Evolutionary conservation across 2,888 invertebrate species (phyloP).

Genomic region (Tineola bisselliella): DNA sequence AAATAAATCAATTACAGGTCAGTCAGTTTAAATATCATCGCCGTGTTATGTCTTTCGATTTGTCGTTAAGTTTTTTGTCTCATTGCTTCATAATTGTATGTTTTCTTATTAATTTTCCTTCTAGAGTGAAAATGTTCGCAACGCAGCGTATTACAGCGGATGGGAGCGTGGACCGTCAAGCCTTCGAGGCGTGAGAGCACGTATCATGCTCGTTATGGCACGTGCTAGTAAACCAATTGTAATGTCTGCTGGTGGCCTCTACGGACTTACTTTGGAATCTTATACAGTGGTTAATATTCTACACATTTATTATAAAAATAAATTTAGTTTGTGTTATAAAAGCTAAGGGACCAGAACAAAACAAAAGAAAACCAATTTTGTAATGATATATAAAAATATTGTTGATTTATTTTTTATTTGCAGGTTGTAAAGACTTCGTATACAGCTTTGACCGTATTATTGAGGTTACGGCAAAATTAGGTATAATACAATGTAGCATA

Average conservation of each 20-base stretch:
- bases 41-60: too few species aligned
- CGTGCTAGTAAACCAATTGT: slow-evolving; percentile 41
- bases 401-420: slow-evolving; percentile 27
- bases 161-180: slow-evolving; percentile 43
- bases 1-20: too few species aligned
- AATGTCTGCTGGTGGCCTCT: slow-evolving; percentile 50
- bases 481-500: too few species aligned
- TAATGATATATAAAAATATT: too few species aligned
- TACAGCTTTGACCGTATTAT: slow-evolving; percentile 46
- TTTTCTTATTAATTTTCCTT: background rate
- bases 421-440: slow-evolving; percentile 57
- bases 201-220: slow-evolving; percentile 33
- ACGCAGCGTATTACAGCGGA: slow-evolving; percentile 43
- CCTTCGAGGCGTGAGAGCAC: slow-evolving; percentile 35
- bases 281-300: slow-evolving; percentile 35
- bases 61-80: too few species aligned
- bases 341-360: background rate
- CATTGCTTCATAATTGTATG: background rate
- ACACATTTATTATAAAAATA: too few species aligned
- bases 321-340: slow-evolving; percentile 2
- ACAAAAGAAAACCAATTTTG: too few species aligned
- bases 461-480: slow-evolving; percentile 28
- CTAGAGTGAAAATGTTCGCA: slow-evolving; percentile 39
- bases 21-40: too few species aligned
- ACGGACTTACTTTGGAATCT: slow-evolving; percentile 40